Evolutionary conservation across 2,797 vertebrate species (phyloP).

Genomic region (Triplophysa yarkandensis): DNA sequence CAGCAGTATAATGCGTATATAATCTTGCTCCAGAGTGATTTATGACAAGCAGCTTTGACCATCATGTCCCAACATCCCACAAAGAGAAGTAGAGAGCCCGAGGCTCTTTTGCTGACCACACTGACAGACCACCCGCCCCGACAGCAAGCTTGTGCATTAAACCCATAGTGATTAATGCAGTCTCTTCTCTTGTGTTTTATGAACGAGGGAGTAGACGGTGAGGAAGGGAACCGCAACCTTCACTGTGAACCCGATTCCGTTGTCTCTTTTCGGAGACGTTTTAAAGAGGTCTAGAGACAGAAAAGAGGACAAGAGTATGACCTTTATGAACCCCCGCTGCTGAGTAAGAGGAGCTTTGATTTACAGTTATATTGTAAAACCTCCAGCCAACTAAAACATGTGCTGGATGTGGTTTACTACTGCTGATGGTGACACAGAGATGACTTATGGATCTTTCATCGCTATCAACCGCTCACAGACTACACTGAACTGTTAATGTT

Average conservation of each 20-base stretch:
- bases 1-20: not conserved
- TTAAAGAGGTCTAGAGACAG: constrained; percentile 42
- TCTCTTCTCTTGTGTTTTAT: constrained; percentile 34
- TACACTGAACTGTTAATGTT: not conserved
- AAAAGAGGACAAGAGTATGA: constrained; percentile 13
- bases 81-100: constrained; percentile 1
- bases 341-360: constrained; percentile 25
- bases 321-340: constrained; percentile 25
- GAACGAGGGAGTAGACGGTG: constrained; percentile 17
- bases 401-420: constrained; percentile 27
- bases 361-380: constrained; percentile 32
- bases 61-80: constrained; percentile 14
- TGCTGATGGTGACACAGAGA: constrained; percentile 25
- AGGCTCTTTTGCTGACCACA: constrained; percentile 19
- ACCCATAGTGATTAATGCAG: constrained; percentile 29
- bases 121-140: constrained; percentile 22
- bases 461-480: constrained; percentile 13
- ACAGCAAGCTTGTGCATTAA: constrained; percentile 32
- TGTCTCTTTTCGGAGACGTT: constrained; percentile 21
- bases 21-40: not conserved
- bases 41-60: constrained; percentile 4
- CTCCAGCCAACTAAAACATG: constrained; percentile 36
- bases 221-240: constrained; percentile 26
- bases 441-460: constrained; percentile 26
- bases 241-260: constrained; percentile 9